Evolutionary conservation across 2,113 vertebrate genomes (phyloP).

Genomic region (Sigmodon hispidus): DNA sequence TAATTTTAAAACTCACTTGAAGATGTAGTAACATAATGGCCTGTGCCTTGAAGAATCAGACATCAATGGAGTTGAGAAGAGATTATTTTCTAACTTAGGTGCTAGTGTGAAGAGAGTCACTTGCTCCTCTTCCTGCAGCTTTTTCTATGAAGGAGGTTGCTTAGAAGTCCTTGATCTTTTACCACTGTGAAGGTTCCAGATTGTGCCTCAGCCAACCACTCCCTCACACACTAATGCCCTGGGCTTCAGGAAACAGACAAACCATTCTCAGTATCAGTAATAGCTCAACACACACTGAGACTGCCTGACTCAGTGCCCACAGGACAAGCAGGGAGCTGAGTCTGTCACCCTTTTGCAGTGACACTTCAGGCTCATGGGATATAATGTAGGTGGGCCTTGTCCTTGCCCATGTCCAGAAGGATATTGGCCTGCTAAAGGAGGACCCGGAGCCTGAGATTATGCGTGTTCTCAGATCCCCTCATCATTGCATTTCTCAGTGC

Average conservation of each 20-base stretch:
- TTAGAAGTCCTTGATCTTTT: neutral
- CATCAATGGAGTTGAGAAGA: neutral
- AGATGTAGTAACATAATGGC: constrained; percentile 26
- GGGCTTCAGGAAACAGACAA: neutral
- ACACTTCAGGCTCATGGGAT: neutral
- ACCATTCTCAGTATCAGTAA: neutral
- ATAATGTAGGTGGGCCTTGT: neutral
- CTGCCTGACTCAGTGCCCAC: neutral
- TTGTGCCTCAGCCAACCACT: neutral
- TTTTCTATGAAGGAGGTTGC: neutral
- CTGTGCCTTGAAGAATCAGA: neutral
- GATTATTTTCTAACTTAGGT: constrained; percentile 10
- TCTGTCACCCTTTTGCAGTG: neutral
- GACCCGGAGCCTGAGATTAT: constrained; percentile 56
- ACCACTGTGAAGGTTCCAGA: constrained; percentile 10
- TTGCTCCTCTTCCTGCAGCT: neutral
- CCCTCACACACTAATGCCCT: neutral
- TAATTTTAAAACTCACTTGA: constrained; percentile 41
- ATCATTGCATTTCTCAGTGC: neutral
- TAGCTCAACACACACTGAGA: neutral
- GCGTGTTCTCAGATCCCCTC: constrained; percentile 48
- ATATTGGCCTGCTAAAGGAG: neutral
- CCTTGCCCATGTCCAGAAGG: neutral
- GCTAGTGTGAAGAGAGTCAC: neutral
- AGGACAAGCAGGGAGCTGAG: neutral